Base-by-base conservation (phyloP, 2,797 vertebrate genomes). In the Xenopus petersii region DNA sequence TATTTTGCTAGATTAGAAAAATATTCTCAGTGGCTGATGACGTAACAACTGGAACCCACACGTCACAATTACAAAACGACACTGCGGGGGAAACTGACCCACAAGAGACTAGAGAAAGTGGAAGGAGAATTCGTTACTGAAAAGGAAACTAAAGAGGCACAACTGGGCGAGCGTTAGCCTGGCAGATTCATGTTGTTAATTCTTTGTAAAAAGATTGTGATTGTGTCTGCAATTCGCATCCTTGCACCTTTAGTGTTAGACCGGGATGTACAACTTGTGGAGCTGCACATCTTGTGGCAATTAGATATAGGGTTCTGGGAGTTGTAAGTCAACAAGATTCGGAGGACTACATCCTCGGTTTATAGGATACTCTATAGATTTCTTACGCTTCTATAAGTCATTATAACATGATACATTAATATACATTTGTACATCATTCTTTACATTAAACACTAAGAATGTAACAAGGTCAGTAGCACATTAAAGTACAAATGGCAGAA, bases 21-120 rank as follows among this genome's bases (percentile, higher is more conserved):
- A 79, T 79, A 74, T 65, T 79, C 61, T 70, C 64, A 74, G 71
- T 74, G 67, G 67, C 36, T 73, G 67, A 79, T 15, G 60, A 70
- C 73, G 8, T 42, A 42, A 42, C 36, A 48, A 62, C 64, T 54
- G 1, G 15, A 60, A 79, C 61, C 65, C 64, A 74, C 71, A 74
- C 77, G 30, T 70, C 77, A 79, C 77, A 65, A 78, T 65, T 79
- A 73, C 76, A 78, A 78, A 78, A 78, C 71, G 3, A 30, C 60
- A 78, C 64, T 61, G 66, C 48, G 68, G 48, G 48, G 48, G 48
- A 73, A 61, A 79, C 12, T 42, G 67, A 79, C 71, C 47, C 49
- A 55, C 64, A 36, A 70, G 60, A 65, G 69, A 79, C 71, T 17
- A 46, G 46, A 70, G 66, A 46, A 70, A 65, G 66, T 60, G 30